phyloP scores from a whole-genome alignment of 1,140 invertebrate species.

The Cherax destructor region DNA sequence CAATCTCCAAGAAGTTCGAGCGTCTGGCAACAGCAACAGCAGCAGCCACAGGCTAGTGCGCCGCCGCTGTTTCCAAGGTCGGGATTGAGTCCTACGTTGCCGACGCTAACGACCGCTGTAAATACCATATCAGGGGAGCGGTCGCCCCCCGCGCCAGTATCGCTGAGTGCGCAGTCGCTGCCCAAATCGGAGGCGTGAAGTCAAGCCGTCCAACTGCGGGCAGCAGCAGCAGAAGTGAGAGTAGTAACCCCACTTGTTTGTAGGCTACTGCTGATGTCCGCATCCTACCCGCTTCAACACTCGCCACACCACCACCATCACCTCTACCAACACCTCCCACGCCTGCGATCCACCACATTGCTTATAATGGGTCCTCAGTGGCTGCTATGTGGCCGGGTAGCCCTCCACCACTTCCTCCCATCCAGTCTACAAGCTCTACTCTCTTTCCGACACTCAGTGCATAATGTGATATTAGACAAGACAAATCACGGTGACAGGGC shows the following conservation, averaged over 20 bases:
- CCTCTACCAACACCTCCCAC: conserved; percentile 11
- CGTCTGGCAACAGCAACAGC: conserved; percentile 68
- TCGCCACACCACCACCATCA: conserved; percentile 56
- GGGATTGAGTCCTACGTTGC: conserved; percentile 58
- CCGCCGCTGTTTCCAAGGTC: conserved; percentile 63
- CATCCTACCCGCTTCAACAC: conserved; percentile 61
- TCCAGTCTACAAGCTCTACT: conserved; percentile 32
- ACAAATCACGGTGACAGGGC: conserved; percentile 31
- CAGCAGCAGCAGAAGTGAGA: conserved; percentile 67
- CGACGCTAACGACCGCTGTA: conserved; percentile 40
- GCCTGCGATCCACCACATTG: conserved; percentile 48
- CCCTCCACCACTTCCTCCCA: conserved; percentile 32
- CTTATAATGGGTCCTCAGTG: conserved; percentile 27
- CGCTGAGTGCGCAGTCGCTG: conserved; percentile 59
- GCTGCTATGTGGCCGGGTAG: conserved; percentile 31
- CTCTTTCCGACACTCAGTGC: conserved; percentile 54
- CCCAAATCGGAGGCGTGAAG: conserved; percentile 68
- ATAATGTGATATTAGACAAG: conserved; percentile 65
- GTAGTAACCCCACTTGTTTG: conserved; percentile 51
- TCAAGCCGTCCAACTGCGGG: conserved; percentile 67
- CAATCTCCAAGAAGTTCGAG: conserved; percentile 63
- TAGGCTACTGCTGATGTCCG: conserved; percentile 65
- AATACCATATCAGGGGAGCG: conserved; percentile 62
- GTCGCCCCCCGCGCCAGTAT: conserved; percentile 46
- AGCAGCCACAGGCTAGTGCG: conserved; percentile 41